These are phyloP conservation scores for Chrysolophus pictus DNA, from an alignment of 2,797 vertebrate genomes.

Conservation along the genomic window DNA sequence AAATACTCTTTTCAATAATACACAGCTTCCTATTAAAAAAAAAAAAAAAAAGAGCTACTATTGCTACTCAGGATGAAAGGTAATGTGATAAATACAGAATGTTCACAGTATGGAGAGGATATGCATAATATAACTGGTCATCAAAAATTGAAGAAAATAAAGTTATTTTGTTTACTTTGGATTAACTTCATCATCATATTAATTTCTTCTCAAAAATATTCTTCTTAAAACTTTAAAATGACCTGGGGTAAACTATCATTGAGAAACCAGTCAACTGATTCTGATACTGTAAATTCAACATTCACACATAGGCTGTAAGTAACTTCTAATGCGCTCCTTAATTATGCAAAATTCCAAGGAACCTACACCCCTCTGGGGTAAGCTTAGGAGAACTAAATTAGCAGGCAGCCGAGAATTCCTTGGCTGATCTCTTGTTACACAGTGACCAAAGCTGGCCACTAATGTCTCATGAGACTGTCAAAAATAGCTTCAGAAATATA, in stretches of 20 bases:
- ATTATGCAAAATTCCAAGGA: not conserved
- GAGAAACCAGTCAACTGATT: not conserved
- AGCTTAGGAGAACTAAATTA: not conserved
- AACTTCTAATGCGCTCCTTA: not conserved
- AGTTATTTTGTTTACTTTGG: not conserved
- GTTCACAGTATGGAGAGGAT: not conserved
- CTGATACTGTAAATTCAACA: not conserved
- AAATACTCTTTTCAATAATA: not conserved
- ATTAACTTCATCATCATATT: not conserved
- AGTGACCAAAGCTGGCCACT: not conserved
- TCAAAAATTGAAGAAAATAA: not conserved
- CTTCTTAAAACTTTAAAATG: not conserved
- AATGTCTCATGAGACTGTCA: not conserved
- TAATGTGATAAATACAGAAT: not conserved
- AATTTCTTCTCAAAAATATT: not conserved
- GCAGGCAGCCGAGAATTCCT: slow-evolving; percentile 11
- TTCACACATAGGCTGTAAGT: not conserved
- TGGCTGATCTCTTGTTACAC: slow-evolving; percentile 3
- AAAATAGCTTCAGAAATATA: slow-evolving; percentile 33
- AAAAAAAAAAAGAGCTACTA: not conserved
- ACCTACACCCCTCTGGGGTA: not conserved
- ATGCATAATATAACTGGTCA: not conserved
- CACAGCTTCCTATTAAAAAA: not conserved
- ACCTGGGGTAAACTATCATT: not conserved
- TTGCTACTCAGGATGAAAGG: not conserved